phyloP scores from a whole-genome alignment of 2,113 vertebrate genomes.

The Colistium nudipinnis region DNA sequence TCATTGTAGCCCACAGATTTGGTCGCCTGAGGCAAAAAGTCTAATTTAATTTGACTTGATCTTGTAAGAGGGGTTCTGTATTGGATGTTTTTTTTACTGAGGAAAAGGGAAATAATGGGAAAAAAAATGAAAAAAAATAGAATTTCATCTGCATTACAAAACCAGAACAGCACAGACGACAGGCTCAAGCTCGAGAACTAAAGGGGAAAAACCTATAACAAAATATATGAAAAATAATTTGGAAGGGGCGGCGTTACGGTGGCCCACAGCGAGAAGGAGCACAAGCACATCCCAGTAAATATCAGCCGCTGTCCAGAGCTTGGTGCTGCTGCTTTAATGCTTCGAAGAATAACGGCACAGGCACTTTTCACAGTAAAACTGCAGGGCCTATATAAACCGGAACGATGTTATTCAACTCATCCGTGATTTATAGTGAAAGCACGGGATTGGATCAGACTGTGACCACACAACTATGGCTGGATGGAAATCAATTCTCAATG shows the following conservation, averaged over 20 bases:
- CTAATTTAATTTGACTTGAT: constrained; percentile 17
- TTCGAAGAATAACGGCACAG: constrained; percentile 16
- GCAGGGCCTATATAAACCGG: not conserved
- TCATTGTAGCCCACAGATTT: not conserved
- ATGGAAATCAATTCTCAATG: constrained; percentile 5
- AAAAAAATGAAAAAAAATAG: not conserved
- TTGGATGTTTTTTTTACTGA: not conserved
- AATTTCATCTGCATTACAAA: not conserved
- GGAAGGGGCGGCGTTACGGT: not conserved
- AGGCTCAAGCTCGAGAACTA: not conserved
- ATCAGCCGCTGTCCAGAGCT: constrained; percentile 5
- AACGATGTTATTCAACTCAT: constrained; percentile 4
- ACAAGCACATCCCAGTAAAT: constrained; percentile 9
- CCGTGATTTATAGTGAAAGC: not conserved
- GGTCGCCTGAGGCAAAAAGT: not conserved
- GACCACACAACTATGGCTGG: constrained; percentile 9
- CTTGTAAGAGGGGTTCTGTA: constrained; percentile 1
- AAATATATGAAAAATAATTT: not conserved
- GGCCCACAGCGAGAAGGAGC: not conserved
- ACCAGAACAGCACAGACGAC: not conserved
- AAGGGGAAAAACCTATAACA: too few species aligned
- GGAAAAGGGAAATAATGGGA: not conserved
- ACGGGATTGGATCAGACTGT: not conserved
- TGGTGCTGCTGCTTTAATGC: constrained; percentile 26
- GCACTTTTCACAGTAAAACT: constrained; percentile 23